Percentiles rank a stretch among this genome's conserved stretches.
Evolutionary conservation across 64 coral and sea anemone genomes (phyloP).

Genomic region (Exaiptasia diaphana): DNA sequence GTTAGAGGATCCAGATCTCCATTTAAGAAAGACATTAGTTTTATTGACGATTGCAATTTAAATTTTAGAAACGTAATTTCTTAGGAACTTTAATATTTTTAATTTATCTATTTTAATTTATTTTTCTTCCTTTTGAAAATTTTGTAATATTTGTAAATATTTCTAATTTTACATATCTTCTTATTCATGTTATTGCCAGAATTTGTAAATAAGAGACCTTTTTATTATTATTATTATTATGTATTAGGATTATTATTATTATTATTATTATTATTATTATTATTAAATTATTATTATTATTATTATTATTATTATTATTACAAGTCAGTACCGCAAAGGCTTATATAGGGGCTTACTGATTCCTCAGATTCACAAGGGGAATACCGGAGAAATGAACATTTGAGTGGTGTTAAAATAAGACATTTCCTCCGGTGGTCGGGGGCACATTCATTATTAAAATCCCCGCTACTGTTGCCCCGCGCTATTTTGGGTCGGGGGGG

Average conservation of each 20-base stretch:
- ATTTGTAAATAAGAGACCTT: no score
- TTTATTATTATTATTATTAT: no score
- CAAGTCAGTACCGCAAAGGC: neutral
- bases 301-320: neutral
- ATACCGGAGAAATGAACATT: no score
- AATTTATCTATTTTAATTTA: neutral
- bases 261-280: neutral
- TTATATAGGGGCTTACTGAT: no score
- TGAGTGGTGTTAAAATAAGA: no score
- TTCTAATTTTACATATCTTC: no score
- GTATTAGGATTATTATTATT: neutral
- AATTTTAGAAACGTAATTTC: neutral
- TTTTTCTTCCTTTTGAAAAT: neutral
- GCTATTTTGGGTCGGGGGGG: no score
- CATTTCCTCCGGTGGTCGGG: no score
- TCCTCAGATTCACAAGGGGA: no score
- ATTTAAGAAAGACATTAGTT: neutral
- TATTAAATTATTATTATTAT: neutral
- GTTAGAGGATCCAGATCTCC: constrained; percentile 30
- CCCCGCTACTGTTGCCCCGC: no score
- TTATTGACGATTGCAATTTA: neutral
- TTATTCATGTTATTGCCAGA: no score
- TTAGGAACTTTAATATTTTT: neutral
- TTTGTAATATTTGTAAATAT: neutral
- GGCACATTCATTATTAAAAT: no score